A percentile compares a stretch with the other conserved stretches of the same genome.
phyloP scores from a whole-genome alignment of 2,888 invertebrate species.

The Corythucha ciliata region DNA sequence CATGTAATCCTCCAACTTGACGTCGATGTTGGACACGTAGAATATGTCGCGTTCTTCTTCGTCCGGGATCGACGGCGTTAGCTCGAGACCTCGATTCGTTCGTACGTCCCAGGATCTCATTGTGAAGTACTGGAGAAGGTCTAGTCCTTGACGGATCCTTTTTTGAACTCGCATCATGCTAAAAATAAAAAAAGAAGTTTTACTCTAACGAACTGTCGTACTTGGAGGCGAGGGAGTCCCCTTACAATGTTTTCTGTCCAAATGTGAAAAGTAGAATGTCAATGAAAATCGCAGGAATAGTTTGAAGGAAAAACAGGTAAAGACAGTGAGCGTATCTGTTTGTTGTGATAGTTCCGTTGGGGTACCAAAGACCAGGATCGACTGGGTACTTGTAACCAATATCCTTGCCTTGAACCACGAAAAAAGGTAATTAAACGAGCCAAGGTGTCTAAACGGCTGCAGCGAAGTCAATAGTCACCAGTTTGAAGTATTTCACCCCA shows the following conservation, averaged over 20 bases:
- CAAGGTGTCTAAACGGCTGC: no score
- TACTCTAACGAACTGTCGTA: no score
- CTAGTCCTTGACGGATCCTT: constrained; percentile 52
- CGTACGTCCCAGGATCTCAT: constrained; percentile 70
- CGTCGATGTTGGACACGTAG: constrained; percentile 37
- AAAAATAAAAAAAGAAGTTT: no score
- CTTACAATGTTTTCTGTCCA: constrained; percentile 71
- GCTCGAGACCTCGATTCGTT: no score
- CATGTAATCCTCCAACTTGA: constrained; percentile 49
- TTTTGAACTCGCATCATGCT: constrained; percentile 57
- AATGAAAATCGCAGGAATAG: constrained; percentile 66
- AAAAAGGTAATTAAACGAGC: no score
- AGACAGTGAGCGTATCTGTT: constrained; percentile 56
- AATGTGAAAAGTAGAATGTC: constrained; percentile 59
- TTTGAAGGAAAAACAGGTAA: constrained; percentile 60
- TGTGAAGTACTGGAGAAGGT: constrained; percentile 68
- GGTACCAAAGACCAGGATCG: constrained; percentile 68
- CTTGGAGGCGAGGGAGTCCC: constrained; percentile 38
- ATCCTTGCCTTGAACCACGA: constrained; percentile 43
- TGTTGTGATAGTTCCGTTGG: constrained; percentile 62
- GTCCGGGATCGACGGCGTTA: no score
- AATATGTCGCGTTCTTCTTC: no score
- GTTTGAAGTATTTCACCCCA: no score
- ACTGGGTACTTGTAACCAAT: constrained; percentile 62
- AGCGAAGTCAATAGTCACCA: no score